phyloP scores from a whole-genome alignment of 1,140 invertebrate genomes.

The Caenorhabditis remanei region DNA sequence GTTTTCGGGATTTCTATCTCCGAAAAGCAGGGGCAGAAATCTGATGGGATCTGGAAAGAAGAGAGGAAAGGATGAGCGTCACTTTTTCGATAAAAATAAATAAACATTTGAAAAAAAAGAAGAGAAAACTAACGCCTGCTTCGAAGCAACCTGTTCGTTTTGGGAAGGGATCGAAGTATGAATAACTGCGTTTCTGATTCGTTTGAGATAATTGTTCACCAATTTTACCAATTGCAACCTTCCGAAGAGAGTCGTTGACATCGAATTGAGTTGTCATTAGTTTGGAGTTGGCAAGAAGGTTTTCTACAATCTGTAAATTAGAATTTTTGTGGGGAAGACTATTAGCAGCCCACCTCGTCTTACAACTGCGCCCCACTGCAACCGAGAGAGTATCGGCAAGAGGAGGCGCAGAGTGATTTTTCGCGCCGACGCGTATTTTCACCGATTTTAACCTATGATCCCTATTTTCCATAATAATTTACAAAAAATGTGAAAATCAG shows the following conservation, averaged over 20 bases:
- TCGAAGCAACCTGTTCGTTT: constrained; percentile 76
- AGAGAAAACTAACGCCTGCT: constrained; percentile 65
- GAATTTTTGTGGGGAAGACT: no score
- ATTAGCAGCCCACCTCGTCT: no score
- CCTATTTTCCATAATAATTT: no score
- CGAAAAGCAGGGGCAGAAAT: constrained; percentile 79
- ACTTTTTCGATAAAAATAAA: background rate
- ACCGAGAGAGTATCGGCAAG: no score
- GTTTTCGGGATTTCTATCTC: constrained; percentile 62
- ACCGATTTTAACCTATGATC: no score
- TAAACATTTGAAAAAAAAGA: background rate
- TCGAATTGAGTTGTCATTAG: constrained; percentile 74
- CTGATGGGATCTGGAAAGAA: constrained; percentile 74
- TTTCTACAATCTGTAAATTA: constrained; percentile 80
- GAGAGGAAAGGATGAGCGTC: background rate
- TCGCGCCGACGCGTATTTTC: no score
- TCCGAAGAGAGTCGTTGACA: constrained; percentile 69
- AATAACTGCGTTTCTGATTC: constrained; percentile 55
- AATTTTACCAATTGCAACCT: constrained; percentile 70
- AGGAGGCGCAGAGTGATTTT: no score
- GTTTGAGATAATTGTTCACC: background rate
- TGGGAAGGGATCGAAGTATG: constrained; percentile 77
- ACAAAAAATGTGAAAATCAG: no score
- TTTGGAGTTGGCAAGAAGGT: constrained; percentile 83
- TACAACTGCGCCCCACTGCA: no score